A percentile compares a stretch with the other conserved stretches of the same genome.
phyloP scores from a whole-genome alignment of 92 coral and sea anemone species.

The Porites cylindrica region DNA sequence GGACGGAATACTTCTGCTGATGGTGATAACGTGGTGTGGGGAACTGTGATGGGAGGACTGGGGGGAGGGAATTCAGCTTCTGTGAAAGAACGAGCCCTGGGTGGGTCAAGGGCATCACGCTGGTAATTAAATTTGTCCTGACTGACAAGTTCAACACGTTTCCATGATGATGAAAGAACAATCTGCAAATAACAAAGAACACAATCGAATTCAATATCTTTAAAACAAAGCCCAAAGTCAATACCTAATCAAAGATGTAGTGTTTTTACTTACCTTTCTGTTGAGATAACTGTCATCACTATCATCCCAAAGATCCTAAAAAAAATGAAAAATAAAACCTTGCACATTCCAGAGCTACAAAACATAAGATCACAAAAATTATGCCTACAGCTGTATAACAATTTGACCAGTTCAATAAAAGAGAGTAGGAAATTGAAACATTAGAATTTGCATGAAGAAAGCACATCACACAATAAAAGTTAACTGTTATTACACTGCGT shows the following conservation, averaged over 20 bases:
- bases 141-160: slow-evolving; percentile 92
- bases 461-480: no score
- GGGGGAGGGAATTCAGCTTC: slow-evolving; percentile 65
- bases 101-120: slow-evolving; percentile 84
- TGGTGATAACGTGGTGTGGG: slow-evolving; percentile 82
- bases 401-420: no score
- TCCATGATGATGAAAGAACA: slow-evolving; percentile 97
- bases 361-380: not conserved
- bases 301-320: slow-evolving; percentile 98
- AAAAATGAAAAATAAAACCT: not conserved
- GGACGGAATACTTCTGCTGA: slow-evolving; percentile 99
- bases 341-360: not conserved
- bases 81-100: slow-evolving; percentile 82
- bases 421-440: no score
- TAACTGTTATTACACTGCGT: no score
- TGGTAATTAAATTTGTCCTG: slow-evolving; percentile 89
- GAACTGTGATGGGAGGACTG: slow-evolving; percentile 64
- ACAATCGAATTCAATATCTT: not conserved
- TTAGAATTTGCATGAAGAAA: no score
- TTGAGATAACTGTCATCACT: slow-evolving; percentile 93
- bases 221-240: not conserved
- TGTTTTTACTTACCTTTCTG: slow-evolving; percentile 76
- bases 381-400: no score
- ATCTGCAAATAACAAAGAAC: slow-evolving; percentile 52
- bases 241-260: not conserved